A percentile compares a stretch with the other conserved stretches of the same genome.
phyloP scores from a whole-genome alignment of 2,113 vertebrate genomes.

The Amphilophus citrinellus region DNA sequence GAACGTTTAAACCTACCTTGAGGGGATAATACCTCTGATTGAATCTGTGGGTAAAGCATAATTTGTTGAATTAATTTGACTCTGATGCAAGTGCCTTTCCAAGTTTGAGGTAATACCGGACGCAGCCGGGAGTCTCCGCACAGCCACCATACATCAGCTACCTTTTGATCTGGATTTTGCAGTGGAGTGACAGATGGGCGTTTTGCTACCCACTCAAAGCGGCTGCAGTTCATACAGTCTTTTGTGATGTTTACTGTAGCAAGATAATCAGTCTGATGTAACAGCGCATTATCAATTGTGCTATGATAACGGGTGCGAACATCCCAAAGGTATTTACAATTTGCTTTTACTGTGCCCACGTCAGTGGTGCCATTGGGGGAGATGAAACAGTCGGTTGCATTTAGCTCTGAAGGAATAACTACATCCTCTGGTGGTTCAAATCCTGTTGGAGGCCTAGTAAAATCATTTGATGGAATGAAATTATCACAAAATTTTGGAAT shows the following conservation, averaged over 20 bases:
- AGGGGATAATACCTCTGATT: not conserved
- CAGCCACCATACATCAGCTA: not conserved
- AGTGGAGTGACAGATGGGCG: not conserved
- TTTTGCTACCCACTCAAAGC: not conserved
- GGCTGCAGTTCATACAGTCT: not conserved
- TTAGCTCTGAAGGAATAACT: not conserved
- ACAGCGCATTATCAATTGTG: not conserved
- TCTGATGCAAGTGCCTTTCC: not conserved
- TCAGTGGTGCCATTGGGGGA: too few relatives aligned
- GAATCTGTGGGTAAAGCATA: not conserved
- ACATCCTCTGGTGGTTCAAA: too few relatives aligned
- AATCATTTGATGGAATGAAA: too few relatives aligned
- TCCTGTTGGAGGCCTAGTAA: too few relatives aligned
- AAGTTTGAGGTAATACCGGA: not conserved
- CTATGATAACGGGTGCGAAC: too few relatives aligned
- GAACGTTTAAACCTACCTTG: not conserved
- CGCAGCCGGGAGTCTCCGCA: accelerated
- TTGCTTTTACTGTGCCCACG: too few relatives aligned
- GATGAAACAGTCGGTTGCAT: too few relatives aligned
- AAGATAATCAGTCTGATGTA: not conserved
- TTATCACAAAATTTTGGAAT: not conserved
- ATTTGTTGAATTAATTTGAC: not conserved
- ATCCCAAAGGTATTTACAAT: too few relatives aligned
- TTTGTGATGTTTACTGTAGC: not conserved
- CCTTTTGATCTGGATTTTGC: not conserved